phyloP scores from a whole-genome alignment of 1,140 invertebrate genomes.

The Chionoecetes opilio region DNA sequence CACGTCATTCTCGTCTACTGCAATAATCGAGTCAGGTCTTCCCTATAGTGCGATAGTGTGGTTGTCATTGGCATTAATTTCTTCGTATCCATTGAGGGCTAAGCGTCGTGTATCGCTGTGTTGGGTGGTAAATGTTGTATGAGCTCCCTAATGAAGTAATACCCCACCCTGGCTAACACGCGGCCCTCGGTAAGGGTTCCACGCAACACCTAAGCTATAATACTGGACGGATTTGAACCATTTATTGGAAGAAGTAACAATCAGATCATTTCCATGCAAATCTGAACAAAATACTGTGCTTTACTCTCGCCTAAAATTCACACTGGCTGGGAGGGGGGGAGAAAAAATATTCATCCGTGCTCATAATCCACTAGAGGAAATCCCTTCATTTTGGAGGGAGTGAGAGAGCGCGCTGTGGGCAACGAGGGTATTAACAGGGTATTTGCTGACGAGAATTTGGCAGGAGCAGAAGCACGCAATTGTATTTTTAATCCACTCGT shows the following conservation, averaged over 20 bases:
- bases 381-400: constrained; percentile 66
- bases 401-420: constrained; percentile 34
- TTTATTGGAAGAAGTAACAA: constrained; percentile 73
- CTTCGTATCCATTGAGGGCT: constrained; percentile 48
- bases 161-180: constrained; percentile 35
- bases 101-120: neutral
- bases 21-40: neutral
- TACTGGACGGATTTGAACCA: constrained; percentile 55
- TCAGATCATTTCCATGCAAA: constrained; percentile 76
- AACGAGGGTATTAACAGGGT: constrained; percentile 42
- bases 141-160: constrained; percentile 72
- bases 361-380: constrained; percentile 73
- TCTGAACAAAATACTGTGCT: constrained; percentile 73
- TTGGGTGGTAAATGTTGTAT: constrained; percentile 68
- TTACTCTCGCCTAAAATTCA: constrained; percentile 72
- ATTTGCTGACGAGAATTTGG: constrained; percentile 52
- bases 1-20: neutral
- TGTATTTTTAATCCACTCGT: constrained; percentile 65
- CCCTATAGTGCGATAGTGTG: neutral
- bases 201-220: constrained; percentile 44
- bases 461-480: constrained; percentile 25
- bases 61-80: constrained; percentile 54
- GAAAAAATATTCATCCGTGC: constrained; percentile 56
- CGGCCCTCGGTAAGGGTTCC: neutral
- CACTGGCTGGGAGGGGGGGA: neutral